Evolutionary conservation across 2,888 invertebrate genomes (phyloP).

Genomic region (Cheilosia urbana): DNA sequence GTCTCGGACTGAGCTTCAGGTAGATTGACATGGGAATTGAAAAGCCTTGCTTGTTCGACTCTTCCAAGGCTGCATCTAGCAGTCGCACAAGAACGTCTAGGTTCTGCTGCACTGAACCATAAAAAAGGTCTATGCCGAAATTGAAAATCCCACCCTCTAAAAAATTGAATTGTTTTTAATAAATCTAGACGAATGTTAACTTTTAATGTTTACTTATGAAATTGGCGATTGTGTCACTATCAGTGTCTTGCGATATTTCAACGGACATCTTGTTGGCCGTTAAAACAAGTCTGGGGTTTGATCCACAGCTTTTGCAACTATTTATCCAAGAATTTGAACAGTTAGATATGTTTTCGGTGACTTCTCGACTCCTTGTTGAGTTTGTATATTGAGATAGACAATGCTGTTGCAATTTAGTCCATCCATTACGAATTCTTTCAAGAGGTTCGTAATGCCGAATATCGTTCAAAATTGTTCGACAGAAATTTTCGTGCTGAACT

Average conservation of each 20-base stretch:
- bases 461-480: slow-evolving; percentile 24
- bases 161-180: not conserved
- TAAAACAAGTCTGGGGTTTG: not conserved
- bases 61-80: slow-evolving; percentile 78
- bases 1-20: slow-evolving; percentile 79
- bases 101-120: slow-evolving; percentile 77
- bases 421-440: not conserved
- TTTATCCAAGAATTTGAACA: not conserved
- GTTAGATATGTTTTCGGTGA: not conserved
- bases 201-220: slow-evolving; percentile 24
- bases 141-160: slow-evolving; percentile 52
- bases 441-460: slow-evolving; percentile 7
- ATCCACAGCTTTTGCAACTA: not conserved
- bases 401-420: not conserved
- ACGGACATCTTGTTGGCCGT: slow-evolving; percentile 33
- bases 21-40: slow-evolving; percentile 79
- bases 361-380: not conserved
- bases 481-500: slow-evolving; percentile 2
- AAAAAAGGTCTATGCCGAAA: slow-evolving; percentile 79
- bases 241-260: slow-evolving; percentile 34
- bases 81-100: slow-evolving; percentile 78
- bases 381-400: not conserved
- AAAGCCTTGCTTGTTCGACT: slow-evolving; percentile 78
- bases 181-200: not conserved
- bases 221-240: slow-evolving; percentile 18